Evolutionary conservation across 2,113 vertebrate genomes (phyloP).

Genomic region (Gymnarchus niloticus): DNA sequence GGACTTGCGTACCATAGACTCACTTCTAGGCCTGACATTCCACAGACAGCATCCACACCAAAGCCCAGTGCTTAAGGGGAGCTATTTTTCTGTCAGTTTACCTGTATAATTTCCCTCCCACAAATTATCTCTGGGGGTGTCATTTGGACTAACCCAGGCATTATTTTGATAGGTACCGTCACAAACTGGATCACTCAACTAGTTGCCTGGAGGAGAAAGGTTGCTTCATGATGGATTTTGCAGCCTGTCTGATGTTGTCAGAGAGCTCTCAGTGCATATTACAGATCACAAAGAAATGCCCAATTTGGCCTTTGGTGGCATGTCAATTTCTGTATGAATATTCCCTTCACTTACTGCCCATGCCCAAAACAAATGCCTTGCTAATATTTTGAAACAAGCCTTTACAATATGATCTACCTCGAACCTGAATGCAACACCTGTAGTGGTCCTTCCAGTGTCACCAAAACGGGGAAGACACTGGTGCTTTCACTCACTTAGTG

Average conservation of each 20-base stretch:
- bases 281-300: background rate
- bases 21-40: background rate
- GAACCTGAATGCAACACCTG: background rate
- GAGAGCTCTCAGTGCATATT: background rate
- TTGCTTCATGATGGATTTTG: background rate
- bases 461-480: too few species aligned
- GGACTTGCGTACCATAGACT: too few species aligned
- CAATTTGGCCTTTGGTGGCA: background rate
- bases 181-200: conserved; percentile 8
- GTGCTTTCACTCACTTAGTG: background rate
- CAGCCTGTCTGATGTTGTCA: conserved; percentile 9
- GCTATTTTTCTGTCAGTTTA: conserved; percentile 6
- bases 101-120: conserved; percentile 9
- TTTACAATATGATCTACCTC: background rate
- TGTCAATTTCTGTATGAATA: background rate
- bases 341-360: background rate
- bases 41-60: background rate
- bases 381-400: too few species aligned
- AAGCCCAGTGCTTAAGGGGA: background rate
- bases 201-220: background rate
- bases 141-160: conserved; percentile 5
- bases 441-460: background rate
- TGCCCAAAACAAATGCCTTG: background rate
- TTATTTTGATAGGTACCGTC: conserved; percentile 6
- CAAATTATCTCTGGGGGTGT: conserved; percentile 11